phyloP scores from a whole-genome alignment of 2,797 vertebrate genomes.

The Coilia nasus region DNA sequence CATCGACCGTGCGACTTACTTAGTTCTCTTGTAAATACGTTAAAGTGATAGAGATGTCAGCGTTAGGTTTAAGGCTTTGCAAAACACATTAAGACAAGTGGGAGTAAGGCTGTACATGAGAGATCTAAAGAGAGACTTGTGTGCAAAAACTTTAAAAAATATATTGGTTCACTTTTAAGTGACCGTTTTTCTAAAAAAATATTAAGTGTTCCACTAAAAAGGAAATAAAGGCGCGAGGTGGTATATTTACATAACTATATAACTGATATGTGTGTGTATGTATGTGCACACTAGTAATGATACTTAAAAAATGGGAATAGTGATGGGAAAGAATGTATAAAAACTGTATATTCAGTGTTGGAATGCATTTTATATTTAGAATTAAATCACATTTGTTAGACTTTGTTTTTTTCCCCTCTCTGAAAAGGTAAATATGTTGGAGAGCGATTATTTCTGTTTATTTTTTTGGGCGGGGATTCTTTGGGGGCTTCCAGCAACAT shows the following conservation, averaged over 20 bases:
- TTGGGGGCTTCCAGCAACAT: slow-evolving; percentile 21
- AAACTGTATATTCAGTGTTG: slow-evolving; percentile 63
- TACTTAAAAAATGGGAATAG: slow-evolving; percentile 49
- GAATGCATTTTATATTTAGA: slow-evolving; percentile 72
- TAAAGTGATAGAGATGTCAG: slow-evolving; percentile 76
- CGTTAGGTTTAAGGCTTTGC: slow-evolving; percentile 76
- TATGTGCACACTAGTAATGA: slow-evolving; percentile 28
- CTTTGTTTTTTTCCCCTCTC: slow-evolving; percentile 50
- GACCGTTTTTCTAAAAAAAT: slow-evolving; percentile 62
- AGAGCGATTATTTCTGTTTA: slow-evolving; percentile 35
- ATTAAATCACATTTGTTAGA: slow-evolving; percentile 62
- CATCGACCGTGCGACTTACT: slow-evolving; percentile 64
- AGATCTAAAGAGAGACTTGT: slow-evolving; percentile 51
- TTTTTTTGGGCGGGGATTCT: slow-evolving; percentile 35
- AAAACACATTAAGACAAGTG: slow-evolving; percentile 70
- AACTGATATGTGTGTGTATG: neutral
- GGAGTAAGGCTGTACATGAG: slow-evolving; percentile 1
- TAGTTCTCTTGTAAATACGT: slow-evolving; percentile 79
- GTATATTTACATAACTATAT: neutral
- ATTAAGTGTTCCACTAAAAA: slow-evolving; percentile 42
- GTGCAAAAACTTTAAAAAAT: slow-evolving; percentile 37
- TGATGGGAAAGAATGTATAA: slow-evolving; percentile 69
- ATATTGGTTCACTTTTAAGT: slow-evolving; percentile 63
- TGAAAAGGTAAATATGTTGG: slow-evolving; percentile 4
- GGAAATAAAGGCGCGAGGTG: neutral